Evolutionary conservation across 2,113 vertebrate species (phyloP).

Genomic region (Tiliqua scincoides): DNA sequence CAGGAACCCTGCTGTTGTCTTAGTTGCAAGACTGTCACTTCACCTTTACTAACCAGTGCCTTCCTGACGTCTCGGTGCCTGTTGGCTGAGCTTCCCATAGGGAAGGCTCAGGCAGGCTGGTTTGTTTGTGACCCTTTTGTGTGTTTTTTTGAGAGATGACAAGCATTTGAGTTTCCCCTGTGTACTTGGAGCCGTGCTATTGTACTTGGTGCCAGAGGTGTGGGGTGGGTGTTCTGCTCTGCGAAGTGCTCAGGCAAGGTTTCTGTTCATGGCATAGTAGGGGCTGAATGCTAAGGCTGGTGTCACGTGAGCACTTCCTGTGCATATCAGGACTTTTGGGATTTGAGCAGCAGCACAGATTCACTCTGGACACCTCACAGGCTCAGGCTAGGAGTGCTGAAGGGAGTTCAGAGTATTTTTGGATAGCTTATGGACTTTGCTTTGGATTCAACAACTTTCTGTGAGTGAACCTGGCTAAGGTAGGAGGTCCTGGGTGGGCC

Average conservation of each 20-base stretch:
- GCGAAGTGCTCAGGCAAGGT: background rate
- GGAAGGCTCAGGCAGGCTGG: conserved; percentile 19
- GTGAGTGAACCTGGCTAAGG: conserved; percentile 10
- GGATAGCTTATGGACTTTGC: conserved; percentile 6
- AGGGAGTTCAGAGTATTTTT: background rate
- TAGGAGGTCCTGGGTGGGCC: background rate
- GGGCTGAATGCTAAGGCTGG: background rate
- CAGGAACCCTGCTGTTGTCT: background rate
- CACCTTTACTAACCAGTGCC: background rate
- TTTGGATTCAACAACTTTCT: conserved; percentile 14
- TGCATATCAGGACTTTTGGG: background rate
- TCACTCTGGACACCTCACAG: conserved; percentile 3
- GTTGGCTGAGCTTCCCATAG: conserved; percentile 16
- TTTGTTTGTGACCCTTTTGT: background rate
- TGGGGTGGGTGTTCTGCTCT: background rate
- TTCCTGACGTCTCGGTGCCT: background rate
- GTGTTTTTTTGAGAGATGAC: background rate
- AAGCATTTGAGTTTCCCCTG: background rate
- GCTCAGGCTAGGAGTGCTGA: background rate
- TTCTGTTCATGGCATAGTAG: background rate
- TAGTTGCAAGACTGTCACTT: conserved; percentile 10
- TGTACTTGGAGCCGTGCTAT: background rate
- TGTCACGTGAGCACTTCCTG: background rate
- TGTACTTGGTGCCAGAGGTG: background rate
- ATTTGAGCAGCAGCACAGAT: background rate